Base-by-base conservation (phyloP, 2,113 vertebrate genomes). In the Phaetusa simplex region DNA sequence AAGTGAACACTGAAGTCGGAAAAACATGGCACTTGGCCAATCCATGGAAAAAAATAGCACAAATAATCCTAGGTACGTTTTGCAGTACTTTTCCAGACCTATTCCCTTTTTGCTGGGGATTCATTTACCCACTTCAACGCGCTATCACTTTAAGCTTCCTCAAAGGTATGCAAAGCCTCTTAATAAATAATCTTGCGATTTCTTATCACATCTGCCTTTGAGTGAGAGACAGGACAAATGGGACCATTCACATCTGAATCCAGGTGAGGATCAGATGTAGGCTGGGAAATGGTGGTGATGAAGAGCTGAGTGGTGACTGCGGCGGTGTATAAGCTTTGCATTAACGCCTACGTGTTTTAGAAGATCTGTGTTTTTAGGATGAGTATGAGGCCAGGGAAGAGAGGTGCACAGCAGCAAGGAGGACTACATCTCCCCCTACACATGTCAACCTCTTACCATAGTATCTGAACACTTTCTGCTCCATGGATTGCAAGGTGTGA, bases 141-240 rank as follows among this genome's bases (percentile, higher is more conserved):
- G 1, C 40, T 34, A 10, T 42, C 34, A 6, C 70, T 91, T 85
- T 72, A 73, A 91, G 81, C 78, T 91, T 95, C 86, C 70, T 95
- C 81, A 95, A 82, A 87, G 88, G 78, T 70, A 34, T 2, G 9
- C 45, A 95, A 93, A 95, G 66, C 89, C 26, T 95, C 96, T 96
- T 95, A 94, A 72, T 82, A 70, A 87, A 76, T 96, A 95, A 95
- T 95, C 89, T 86, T 42, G 36, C 42, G 53, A 6, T 70, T 97
- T 77, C 93, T 95, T 95, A 89, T 91, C 96, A 73, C 70, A 80
- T 93, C 73, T 95, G 89, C 65, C 73, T 97, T 62, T 87, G 73
- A 77, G 70, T 56, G 73, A 91, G 94, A 91, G 73, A 22, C 23
- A 73, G 95, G 95, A 93, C 69, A 72, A 92, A 84, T 3, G 65